Evolutionary conservation across 2,888 invertebrate genomes (phyloP).

Genomic region (Nomada goodeniana): DNA sequence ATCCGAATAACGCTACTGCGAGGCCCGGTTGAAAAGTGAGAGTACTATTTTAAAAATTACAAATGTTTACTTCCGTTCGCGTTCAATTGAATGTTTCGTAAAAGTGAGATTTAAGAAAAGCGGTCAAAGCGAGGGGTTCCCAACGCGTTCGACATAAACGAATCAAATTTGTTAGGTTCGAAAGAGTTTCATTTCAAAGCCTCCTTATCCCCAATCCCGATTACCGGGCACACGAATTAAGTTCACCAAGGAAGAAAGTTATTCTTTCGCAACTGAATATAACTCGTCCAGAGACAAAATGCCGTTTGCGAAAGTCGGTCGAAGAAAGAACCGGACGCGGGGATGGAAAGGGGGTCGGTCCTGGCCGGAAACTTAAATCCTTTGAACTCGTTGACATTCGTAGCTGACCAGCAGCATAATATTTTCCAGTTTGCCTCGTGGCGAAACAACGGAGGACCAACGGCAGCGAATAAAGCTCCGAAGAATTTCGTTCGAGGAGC

Average conservation of each 20-base stretch:
- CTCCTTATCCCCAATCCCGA: too few relatives aligned
- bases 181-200: too few relatives aligned
- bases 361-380: slow-evolving; percentile 35
- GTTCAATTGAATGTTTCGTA: too few relatives aligned
- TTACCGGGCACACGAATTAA: too few relatives aligned
- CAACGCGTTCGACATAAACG: too few relatives aligned
- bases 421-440: slow-evolving; percentile 20
- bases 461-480: slow-evolving; percentile 1
- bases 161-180: too few relatives aligned
- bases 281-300: background rate
- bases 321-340: background rate
- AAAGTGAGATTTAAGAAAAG: too few relatives aligned
- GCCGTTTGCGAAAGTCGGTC: background rate
- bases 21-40: too few relatives aligned
- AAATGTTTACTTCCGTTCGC: too few relatives aligned
- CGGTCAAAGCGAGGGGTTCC: too few relatives aligned
- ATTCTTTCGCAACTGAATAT: background rate
- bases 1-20: too few relatives aligned
- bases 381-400: slow-evolving; percentile 49
- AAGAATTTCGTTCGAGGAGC: slow-evolving; percentile 4
- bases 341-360: background rate
- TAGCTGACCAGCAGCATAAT: slow-evolving; percentile 39
- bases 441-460: slow-evolving; percentile 8
- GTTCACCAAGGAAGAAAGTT: background rate
- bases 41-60: too few relatives aligned